Conservation (phyloP, 2,113 vertebrate genomes). For the Centrocercus urophasianus region DNA sequence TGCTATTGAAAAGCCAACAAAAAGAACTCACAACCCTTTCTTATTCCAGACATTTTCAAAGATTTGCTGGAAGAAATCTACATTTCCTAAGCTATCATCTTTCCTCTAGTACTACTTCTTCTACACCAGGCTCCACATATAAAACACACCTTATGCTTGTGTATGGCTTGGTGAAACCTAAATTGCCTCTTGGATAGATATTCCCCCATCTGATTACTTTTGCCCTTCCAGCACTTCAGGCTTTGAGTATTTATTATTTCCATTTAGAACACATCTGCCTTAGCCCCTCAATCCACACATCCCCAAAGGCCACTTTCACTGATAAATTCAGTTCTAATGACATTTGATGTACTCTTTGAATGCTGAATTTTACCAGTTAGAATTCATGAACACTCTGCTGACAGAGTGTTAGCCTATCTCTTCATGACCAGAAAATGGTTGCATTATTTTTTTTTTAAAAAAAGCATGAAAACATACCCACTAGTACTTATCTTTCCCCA, state of each 20-base stretch:
- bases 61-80: background rate
- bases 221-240: too few relatives aligned
- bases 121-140: background rate
- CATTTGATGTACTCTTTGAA: background rate
- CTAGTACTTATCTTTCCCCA: background rate
- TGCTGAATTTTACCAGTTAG: background rate
- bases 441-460: background rate
- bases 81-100: background rate
- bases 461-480: background rate
- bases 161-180: background rate
- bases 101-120: background rate
- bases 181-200: background rate
- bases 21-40: fast-evolving
- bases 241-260: background rate
- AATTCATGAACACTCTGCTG: background rate
- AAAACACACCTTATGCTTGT: background rate
- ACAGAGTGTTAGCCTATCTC: background rate
- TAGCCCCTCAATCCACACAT: too few relatives aligned
- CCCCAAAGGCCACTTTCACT: background rate
- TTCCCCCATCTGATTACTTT: background rate
- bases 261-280: background rate
- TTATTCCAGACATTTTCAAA: background rate
- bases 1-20: background rate
- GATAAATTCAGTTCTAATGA: background rate
- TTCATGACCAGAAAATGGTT: background rate